phyloP scores from a whole-genome alignment of 2,888 invertebrate species.

The Gymnoscelis rufifasciata region DNA sequence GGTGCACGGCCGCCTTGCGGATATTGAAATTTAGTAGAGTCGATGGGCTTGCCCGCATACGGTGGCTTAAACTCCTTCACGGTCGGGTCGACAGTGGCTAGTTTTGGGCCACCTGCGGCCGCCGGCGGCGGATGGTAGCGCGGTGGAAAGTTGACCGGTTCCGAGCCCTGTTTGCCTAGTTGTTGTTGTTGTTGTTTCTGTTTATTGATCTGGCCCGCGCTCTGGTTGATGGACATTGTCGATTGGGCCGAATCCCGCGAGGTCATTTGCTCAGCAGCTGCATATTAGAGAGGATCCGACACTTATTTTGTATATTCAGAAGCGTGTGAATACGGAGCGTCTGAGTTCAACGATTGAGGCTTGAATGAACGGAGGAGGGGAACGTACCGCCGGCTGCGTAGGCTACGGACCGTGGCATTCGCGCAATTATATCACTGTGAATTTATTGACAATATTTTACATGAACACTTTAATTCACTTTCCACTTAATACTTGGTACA shows the following conservation, averaged over 20 bases:
- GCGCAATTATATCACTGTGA: slow-evolving; percentile 54
- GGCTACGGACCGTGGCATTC: slow-evolving; percentile 74
- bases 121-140: slow-evolving; percentile 88
- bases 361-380: slow-evolving; percentile 73
- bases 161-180: slow-evolving; percentile 75
- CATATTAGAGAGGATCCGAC: slow-evolving; percentile 42
- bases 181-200: slow-evolving; percentile 73
- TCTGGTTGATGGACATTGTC: slow-evolving; percentile 77
- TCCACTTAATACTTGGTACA: background rate
- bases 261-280: slow-evolving; percentile 52
- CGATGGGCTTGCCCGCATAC: slow-evolving; percentile 57
- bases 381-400: slow-evolving; percentile 73
- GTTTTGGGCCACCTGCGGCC: slow-evolving; percentile 81
- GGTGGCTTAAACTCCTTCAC: slow-evolving; percentile 69
- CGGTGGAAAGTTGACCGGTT: slow-evolving; percentile 82
- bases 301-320: slow-evolving; percentile 55
- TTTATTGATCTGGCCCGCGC: slow-evolving; percentile 69
- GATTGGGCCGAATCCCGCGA: slow-evolving; percentile 44
- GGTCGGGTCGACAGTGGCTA: slow-evolving; percentile 79
- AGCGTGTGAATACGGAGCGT: slow-evolving; percentile 55
- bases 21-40: slow-evolving; percentile 60
- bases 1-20: slow-evolving; percentile 49
- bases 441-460: slow-evolving; percentile 15
- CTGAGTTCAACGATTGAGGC: slow-evolving; percentile 74
- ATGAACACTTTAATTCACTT: slow-evolving; percentile 33